Base-by-base conservation (phyloP, 1,140 invertebrate genomes). In the Ceratitis capitata region DNA sequence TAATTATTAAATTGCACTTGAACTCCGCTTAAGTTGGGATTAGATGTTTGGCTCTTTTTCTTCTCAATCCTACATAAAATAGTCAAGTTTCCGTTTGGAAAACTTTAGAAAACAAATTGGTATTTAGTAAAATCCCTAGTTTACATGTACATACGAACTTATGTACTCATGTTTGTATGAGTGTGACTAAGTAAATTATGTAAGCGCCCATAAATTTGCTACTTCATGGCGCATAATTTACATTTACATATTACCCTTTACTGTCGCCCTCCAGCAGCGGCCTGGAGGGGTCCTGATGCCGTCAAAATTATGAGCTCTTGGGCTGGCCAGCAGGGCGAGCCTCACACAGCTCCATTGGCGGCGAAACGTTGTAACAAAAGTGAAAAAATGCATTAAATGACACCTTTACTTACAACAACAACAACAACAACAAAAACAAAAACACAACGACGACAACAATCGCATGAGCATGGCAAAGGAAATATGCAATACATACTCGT, bases 311-410 rank as follows among this genome's bases (percentile, higher is more conserved):
- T n/a, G 35, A 69, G 58, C 35, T 19, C 35, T 69, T 35, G 35
- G 35, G 16, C 35, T 69, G 19, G n/a, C n/a, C n/a, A 19, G 16
- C 23, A 47, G n/a, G n/a, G n/a, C n/a, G n/a, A n/a, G n/a, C n/a
- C n/a, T n/a, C n/a, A n/a, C n/a, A n/a, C 14, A 69, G 64, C 26
- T 7, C 64, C n/a, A n/a, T n/a, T n/a, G 32, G 6, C 64, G 64
- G 35, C 64, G 9, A 69, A 42, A 39, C 32, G 32, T 2, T 26
- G 64, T 69, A 69, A 69, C 35, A 69, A 69, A 69, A 69, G 64
- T 69, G 64, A 16, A 69, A 16, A 69, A 69, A 69, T 69, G 35
- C 32, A 69, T 69, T 69, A 69, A 69, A 39, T 35, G 64, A 69
- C 64, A 69, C 64, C 35, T 69, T 69, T 16, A 23, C 32, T 39